These are phyloP conservation scores for Alaudala cheleensis DNA, from an alignment of 2,113 vertebrate genomes.

Conservation along the genomic window DNA sequence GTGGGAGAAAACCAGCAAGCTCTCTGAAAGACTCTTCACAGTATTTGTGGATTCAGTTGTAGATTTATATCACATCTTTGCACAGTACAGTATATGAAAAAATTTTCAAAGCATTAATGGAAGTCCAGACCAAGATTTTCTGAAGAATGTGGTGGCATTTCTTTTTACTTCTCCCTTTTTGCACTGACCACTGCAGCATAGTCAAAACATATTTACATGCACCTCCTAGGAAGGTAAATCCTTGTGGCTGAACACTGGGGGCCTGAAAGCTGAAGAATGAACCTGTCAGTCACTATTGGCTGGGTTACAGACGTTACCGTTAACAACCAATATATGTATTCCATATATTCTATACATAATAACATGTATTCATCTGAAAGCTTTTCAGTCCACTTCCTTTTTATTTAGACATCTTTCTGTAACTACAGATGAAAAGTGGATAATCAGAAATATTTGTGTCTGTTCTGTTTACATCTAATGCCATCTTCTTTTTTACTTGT, in stretches of 20 bases:
- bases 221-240: neutral
- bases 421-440: neutral
- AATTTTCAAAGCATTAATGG: conserved; percentile 20
- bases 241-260: neutral
- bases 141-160: neutral
- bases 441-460: neutral
- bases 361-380: neutral
- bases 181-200: neutral
- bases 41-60: conserved; percentile 2
- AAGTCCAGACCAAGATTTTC: conserved; percentile 34
- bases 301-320: fast-evolving
- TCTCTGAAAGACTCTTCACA: neutral
- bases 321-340: neutral
- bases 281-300: neutral
- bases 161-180: neutral
- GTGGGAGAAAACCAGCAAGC: neutral
- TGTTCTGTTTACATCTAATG: neutral
- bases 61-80: conserved; percentile 3
- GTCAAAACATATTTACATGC: neutral
- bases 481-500: neutral
- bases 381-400: neutral
- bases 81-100: neutral
- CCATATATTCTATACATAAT: neutral
- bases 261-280: neutral
- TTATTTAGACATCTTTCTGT: neutral